Base-by-base conservation (phyloP, 2,888 invertebrate genomes). In the Drosophila acutilabella region DNA sequence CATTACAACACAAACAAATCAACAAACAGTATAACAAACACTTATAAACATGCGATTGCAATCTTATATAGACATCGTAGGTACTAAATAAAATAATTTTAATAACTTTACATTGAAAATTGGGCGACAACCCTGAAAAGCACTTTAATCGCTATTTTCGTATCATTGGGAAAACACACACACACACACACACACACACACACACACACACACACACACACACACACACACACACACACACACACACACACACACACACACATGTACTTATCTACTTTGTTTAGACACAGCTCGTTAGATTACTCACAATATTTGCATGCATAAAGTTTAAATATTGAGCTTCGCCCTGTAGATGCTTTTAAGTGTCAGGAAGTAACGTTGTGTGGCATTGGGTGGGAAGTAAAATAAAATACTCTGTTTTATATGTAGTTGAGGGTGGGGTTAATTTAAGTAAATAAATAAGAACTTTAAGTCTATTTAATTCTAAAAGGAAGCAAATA, bases 1-100 rank as follows among this genome's bases (percentile, higher is more conserved):
- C 59, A 76, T 74, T 76, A 74, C 73, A 68, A 59, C 45, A 56
- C 61, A 74, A 50, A 53, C 58, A 73, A 68, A 58, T 20, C 52
- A 59, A 65, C 60, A 73, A 56, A 65, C 64, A 64, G 30, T 30
- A 30, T 30, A 26, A 64, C 67, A 66, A 42, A 60, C 41, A 64
- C 40, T 69, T 45, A 57, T 23, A 26, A 38, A 30, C n/a, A 30
- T 1, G 18, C 23, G 40, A 40, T 52, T 8, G 36, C 3, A 36
- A 36, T 36, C 18, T 16, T 8, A 13, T 33, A 65, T 41, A 71
- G 14, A 41, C 30, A 66, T 23, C 23, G 23, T 48, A 16, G 30
- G 41, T 38, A 47, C 72, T 64, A 41, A 50, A 68, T 14, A 50
- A 30, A 30, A 30, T 70, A 65, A 71, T 71, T 61, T 75, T 66